Evolutionary conservation across 2,797 vertebrate genomes (phyloP).

Genomic region (Enteromius radiatus): DNA sequence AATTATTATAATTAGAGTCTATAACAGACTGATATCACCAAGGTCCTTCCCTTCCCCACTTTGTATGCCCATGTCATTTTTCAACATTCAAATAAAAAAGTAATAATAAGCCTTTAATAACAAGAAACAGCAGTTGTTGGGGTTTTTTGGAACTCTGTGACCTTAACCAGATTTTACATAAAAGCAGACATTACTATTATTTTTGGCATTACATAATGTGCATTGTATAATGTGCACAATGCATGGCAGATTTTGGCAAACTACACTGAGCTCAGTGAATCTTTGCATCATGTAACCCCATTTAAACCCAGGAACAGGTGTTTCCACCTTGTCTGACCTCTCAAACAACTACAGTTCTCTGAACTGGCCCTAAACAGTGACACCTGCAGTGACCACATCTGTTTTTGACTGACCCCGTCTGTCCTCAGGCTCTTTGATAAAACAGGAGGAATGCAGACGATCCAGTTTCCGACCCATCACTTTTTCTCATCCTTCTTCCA

Average conservation of each 20-base stretch:
- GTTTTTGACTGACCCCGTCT: conserved; percentile 42
- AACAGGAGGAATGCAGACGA: conserved; percentile 58
- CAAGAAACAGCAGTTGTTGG: neutral
- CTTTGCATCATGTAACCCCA: neutral
- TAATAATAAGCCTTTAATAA: neutral
- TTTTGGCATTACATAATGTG: neutral
- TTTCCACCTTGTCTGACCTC: conserved; percentile 30
- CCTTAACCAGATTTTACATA: neutral
- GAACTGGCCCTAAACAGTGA: conserved; percentile 32
- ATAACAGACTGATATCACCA: conserved; percentile 46
- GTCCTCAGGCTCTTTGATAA: conserved; percentile 44
- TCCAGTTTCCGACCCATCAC: conserved; percentile 57
- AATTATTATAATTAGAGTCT: conserved; percentile 57
- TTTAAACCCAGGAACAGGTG: conserved; percentile 33
- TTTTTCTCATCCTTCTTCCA: conserved; percentile 30
- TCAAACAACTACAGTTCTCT: conserved; percentile 11
- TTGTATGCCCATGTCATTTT: neutral
- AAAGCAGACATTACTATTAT: neutral
- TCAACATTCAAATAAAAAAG: neutral
- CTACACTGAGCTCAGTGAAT: neutral
- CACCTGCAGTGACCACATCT: conserved; percentile 54
- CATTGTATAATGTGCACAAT: neutral
- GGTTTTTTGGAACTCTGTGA: neutral
- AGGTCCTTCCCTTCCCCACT: neutral
- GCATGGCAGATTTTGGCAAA: neutral